Evolutionary conservation across 2,797 vertebrate species (phyloP), one percentile per base, ranked within the genome.

Genomic region (Ispidina picta): DNA sequence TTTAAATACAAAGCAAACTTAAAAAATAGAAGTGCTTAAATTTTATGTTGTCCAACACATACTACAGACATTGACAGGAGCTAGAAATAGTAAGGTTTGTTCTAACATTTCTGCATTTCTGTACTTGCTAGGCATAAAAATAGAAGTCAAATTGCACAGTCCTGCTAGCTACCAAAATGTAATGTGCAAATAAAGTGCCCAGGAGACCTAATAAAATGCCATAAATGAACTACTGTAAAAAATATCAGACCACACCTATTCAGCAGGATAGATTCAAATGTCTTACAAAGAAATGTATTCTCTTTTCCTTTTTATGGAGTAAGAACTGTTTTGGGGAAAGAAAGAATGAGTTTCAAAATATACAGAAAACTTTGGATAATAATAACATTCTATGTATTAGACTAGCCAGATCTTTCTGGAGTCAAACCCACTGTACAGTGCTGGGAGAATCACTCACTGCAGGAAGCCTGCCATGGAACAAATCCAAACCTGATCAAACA

Each of bases 201-300:
- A 29, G 66, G 96, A 96, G 96, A 96, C 94, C 94, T 94, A 96
- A 96, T 96, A 96, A 96, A 96, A 94, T 92, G 79, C 78, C 92
- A 90, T 92, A 96, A 95, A 94, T 89, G 96, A 94, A 88, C 86
- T 90, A 92, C 95, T 93, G 95, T 96, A 90, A 96, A 90, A 96
- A 95, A 90, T 87, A 94, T 93, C 95, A 96, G 92, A 94, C 96
- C 96, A 96, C 95, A 96, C 96, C 95, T 96, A 95, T 96, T 85
- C 91, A 95, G 86, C 72, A 77, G 91, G 69, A 95, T 77, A 90
- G 93, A 92, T 89, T 91, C 81, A 82, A 92, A 90, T 88, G 37
- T 93, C 51, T 90, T 82, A 96, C 94, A 96, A 94, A 93, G 95
- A 91, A 93, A 92, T 66, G 81, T 92, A 96, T 95, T 96, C 78